These are phyloP conservation scores for Elymnias hypermnestra DNA, from an alignment of 1,140 invertebrate genomes.

Conservation along the genomic window DNA sequence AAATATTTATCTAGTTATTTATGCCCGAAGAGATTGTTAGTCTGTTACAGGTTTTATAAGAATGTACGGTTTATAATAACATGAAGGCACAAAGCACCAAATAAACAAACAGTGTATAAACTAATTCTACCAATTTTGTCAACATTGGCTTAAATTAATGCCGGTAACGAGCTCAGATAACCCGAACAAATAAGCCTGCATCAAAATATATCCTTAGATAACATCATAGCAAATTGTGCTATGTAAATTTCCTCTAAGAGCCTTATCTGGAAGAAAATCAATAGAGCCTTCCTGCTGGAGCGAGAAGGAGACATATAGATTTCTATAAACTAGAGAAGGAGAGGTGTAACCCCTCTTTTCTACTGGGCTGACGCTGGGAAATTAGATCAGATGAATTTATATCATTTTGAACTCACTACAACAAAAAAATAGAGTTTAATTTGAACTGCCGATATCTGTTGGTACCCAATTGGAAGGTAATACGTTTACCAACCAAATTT, in stretches of 20 bases:
- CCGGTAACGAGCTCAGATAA: conserved; percentile 1
- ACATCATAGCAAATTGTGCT: conserved; percentile 35
- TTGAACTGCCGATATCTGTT: conserved; percentile 4
- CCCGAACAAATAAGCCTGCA: conserved; percentile 1
- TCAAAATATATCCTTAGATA: conserved; percentile 11
- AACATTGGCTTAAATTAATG: background rate
- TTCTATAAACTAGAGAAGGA: conserved; percentile 24
- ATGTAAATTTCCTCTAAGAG: conserved; percentile 44
- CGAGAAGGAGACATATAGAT: conserved; percentile 21
- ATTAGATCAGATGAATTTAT: conserved; percentile 26
- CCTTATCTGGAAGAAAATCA: conserved; percentile 49
- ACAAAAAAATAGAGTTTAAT: conserved; percentile 2
- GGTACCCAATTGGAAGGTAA: conserved; percentile 12
- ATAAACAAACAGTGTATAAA: too few relatives aligned
- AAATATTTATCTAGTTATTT: too few relatives aligned
- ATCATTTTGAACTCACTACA: conserved; percentile 14
- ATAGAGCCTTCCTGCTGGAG: conserved; percentile 36
- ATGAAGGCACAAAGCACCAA: too few relatives aligned
- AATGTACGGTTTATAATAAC: too few relatives aligned
- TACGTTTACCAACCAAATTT: too few relatives aligned
- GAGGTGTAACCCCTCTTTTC: conserved; percentile 27
- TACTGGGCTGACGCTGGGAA: conserved; percentile 34
- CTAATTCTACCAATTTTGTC: background rate
- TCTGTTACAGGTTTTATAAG: too few relatives aligned
- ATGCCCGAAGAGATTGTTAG: too few relatives aligned